Evolutionary conservation across 2,113 vertebrate genomes (phyloP), one percentile per base, ranked within the genome.

Genomic region (Labeo catla): DNA sequence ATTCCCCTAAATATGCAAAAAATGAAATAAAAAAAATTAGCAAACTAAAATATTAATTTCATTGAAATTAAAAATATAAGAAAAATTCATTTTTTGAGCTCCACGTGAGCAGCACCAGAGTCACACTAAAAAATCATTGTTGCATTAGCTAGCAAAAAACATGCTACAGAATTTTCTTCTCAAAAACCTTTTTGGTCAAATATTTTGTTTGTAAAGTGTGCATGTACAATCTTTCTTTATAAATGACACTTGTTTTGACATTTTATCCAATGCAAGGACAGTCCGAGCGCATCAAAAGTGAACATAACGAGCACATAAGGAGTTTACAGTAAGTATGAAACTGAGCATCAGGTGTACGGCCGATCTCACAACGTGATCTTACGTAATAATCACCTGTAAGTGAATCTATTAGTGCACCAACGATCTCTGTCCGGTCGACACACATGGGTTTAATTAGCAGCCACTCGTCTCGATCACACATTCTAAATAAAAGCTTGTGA

Each of bases 361-460:
- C 36, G 76, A 61, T 43, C 57, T 63, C 11, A 15, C 77, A 80
- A 23, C 21, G 77, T 79, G 77, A 61, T n/a, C 43, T 80, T 57
- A 21, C 4, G 36, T 59, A 78, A 78, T 39, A 57, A 79, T 79
- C 77, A 79, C 54, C 54, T 63, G 11, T 63, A 15, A 43, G 3
- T 13, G 36, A 57, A 76, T 50, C 47, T 34, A 36, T 76, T 52
- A 76, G 4, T 12, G 50, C 34, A 57, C 9, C 2, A n/a, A 13
- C 5, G 47, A 10, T 23, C 50, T 34, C 2, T 11, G 19, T 28
- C 36, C 23, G 13, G 10, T 54, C 10, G 15, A 66, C 19, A 10
- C 8, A 45, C 12, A 65, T 52, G 9, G 0, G 36, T 85, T 68
- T 72, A 54, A 82, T 82, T 74, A 86, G n/a, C 78, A 65, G 39